Conservation (phyloP, 2,113 vertebrate species). For the Cinclus mexicanus region DNA sequence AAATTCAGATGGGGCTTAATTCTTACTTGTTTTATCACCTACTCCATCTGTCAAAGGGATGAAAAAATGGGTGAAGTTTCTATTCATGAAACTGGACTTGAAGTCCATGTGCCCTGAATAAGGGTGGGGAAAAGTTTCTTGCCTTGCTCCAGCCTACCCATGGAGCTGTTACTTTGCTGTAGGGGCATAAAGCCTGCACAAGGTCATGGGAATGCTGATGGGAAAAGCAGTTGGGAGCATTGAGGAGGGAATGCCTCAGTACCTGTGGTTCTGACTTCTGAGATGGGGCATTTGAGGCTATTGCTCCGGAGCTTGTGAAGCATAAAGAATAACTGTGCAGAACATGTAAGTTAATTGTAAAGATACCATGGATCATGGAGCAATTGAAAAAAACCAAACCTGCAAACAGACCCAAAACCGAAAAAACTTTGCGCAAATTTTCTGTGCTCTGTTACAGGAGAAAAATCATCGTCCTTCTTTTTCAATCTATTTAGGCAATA, state of each 20-base stretch:
- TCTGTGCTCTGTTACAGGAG: background rate
- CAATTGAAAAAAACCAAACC: background rate
- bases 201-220: background rate
- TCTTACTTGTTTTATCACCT: background rate
- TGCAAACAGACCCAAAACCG: fast-evolving
- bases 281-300: background rate
- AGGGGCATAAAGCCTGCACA: background rate
- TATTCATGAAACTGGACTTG: background rate
- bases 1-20: background rate
- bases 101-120: background rate
- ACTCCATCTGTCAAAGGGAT: background rate
- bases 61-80: background rate
- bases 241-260: background rate
- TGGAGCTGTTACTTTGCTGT: background rate
- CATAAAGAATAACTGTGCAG: background rate
- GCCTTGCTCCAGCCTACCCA: background rate
- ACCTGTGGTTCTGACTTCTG: background rate
- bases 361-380: background rate
- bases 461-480: background rate
- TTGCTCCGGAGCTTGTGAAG: background rate
- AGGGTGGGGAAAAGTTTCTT: background rate
- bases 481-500: background rate
- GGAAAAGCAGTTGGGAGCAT: background rate
- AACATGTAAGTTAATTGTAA: background rate
- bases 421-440: background rate